Base-by-base conservation (phyloP, 2,888 invertebrate genomes). In the Plutella xylostella region DNA sequence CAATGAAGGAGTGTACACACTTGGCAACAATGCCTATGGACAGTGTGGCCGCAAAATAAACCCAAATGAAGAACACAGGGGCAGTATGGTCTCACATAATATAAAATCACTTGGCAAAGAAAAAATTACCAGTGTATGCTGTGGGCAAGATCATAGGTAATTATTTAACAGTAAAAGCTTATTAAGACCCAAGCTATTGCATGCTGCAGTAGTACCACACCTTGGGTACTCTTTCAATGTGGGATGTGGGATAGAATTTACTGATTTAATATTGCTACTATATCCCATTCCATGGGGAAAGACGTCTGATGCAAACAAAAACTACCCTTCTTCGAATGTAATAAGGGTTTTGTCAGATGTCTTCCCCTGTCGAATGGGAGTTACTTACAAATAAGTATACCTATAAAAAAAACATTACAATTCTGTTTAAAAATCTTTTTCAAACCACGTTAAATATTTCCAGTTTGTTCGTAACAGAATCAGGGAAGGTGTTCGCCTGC, bases 11-110 rank as follows among this genome's bases (percentile, higher is more conserved):
- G 87, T 93, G 0, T 96, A 90, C 64, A 88, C 92, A 14, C 72
- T 97, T 45, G 98, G 98, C 1, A 96, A 96, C 70, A 98, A 98
- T 73, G 87, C 92, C 0, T 96, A 93, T 64, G 98, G 98, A 0
- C 98, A 98, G 68, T 98, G 98, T 69, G 97, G 96, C 0, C 84
- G 97, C 43, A 86, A 86, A 45, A 88, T 96, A 47, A 88, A 94
- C 50, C 69, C 86, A 3, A 85, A 90, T 46, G 97, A 97, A 68
- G 84, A 91, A 44, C 96, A 93, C 58, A 72, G 64, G 37, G 87
- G 87, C 4, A 91, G 88, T 56, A 86, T 87, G 64, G 79, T 87
- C 7, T 82, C 93, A 18, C 85, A 93, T 69, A 86, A 88, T 47
- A 88, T 95, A 42, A 74, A 84, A 40, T 75, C 82, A 39, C 65